These are phyloP conservation scores for Laspeyria flexula DNA, from an alignment of 2,888 invertebrate species.

Conservation along the genomic window DNA sequence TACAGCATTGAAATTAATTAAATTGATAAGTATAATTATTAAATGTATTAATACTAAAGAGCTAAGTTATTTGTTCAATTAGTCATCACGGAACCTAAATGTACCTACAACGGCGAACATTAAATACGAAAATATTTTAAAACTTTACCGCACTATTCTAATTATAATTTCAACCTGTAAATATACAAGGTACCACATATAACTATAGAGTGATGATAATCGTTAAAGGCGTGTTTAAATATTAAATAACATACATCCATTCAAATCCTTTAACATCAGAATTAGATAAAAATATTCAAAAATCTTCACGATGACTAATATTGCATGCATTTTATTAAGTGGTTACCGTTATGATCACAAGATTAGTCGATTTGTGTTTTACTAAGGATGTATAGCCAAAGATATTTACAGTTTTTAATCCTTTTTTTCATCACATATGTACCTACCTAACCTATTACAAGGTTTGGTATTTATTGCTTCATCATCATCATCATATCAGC, in stretches of 20 bases:
- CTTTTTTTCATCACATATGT: neutral
- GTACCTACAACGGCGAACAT: conserved; percentile 23
- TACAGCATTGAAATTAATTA: neutral
- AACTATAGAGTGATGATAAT: neutral
- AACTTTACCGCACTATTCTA: conserved; percentile 9
- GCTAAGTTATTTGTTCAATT: conserved; percentile 27
- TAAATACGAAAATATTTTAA: conserved; percentile 23
- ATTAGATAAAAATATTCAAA: too few species aligned
- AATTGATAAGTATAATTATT: too few species aligned
- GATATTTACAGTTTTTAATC: neutral
- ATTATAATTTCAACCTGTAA: conserved; percentile 7
- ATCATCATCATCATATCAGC: too few species aligned
- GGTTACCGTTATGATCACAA: too few species aligned
- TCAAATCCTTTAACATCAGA: neutral
- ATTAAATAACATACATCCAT: neutral
- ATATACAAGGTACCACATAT: conserved; percentile 3
- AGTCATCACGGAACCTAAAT: conserved; percentile 10
- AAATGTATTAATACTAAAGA: conserved; percentile 11
- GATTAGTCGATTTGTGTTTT: too few species aligned
- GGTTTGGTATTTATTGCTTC: too few species aligned
- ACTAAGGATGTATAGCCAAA: too few species aligned
- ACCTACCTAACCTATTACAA: neutral
- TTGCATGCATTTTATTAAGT: neutral
- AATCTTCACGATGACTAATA: too few species aligned
- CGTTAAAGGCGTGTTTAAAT: neutral